Evolutionary conservation across 2,888 invertebrate genomes (phyloP), one percentile per base, ranked within the genome.

Genomic region (Thalpophila matura): DNA sequence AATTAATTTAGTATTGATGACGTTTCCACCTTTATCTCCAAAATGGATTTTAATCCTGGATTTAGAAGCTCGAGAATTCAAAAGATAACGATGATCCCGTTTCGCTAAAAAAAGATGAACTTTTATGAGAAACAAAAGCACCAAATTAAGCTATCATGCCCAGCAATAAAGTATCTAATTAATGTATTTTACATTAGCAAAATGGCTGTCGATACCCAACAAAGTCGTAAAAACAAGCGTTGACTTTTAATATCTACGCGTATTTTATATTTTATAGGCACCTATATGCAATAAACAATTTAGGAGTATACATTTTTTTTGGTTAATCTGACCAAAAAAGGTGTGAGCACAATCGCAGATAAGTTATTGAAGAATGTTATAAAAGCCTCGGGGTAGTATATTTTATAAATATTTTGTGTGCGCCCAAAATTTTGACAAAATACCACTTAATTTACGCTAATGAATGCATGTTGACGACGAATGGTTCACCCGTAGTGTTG

Each of bases 361-460:
- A 87, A 88, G 80, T 88, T 90, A 89, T 89, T 84, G 81, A 84
- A 79, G 87, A 85, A 87, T 81, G 69, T 80, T 83, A 84, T 83
- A 86, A 89, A 85, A 84, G 78, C 82, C 84, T 67, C 71, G 63
- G 85, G 85, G 86, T 87, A 88, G 88, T 84, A 81, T 77, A 82
- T 87, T 91, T 90, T 91, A 92, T 90, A 91, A 92, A 92, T 92
- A 91, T 93, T 92, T 92, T 89, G 89, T 89, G 85, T 88, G 82
- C 86, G 74, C 86, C 86, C 86, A 86, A 89, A 89, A 86, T 90
- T 92, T 92, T 92, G 93, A 94, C 93, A 93, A 93, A n/a, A 94
- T 94, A 94, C 91, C 89, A 91, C 93, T 94, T 94, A 93, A 94
- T 94, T 93, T 92, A 91, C 90, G 89, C 91, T 93, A 94, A 94